Evolutionary conservation across 2,888 invertebrate genomes (phyloP), one percentile per base, ranked within the genome.

Genomic region (Agriopis leucophaearia): DNA sequence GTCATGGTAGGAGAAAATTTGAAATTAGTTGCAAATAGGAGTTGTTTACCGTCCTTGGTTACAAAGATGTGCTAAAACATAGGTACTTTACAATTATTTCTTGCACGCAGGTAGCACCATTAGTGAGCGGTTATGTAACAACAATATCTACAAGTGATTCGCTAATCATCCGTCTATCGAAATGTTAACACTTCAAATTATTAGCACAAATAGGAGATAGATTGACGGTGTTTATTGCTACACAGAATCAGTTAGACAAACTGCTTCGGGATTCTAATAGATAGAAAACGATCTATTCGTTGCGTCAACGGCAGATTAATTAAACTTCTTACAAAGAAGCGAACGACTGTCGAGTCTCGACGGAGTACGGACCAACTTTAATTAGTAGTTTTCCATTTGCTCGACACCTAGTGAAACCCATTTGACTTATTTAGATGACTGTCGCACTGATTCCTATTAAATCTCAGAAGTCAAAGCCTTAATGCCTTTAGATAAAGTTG

Each of bases 341-440:
- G 82, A 84, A 82, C 78, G 83, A 84, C 87, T 85, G 90, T 90
- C 87, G 87, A 84, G 83, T 85, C 84, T 81, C 81, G 78, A 81
- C 81, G 85, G 82, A 87, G 64, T 61, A 42, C 35, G 89, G 86
- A 88, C 78, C 76, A 74, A 81, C 86, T 90, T 91, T 91, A 92
- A 92, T 92, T 91, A 92, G 90, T 88, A 86, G 86, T 89, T 91
- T 90, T 90, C 91, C 88, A 90, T 90, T 90, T 90, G 84, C 85
- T 81, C 84, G 83, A 89, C 89, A 89, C 89, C 87, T 87, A 88
- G 88, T 88, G 90, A 89, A 90, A 90, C 88, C 86, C 83, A 89
- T 89, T 89, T 85, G 82, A 87, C 84, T 87, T 88, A 88, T 87
- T n/a, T 86, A 85, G 78, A 82, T 76, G 77, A 79, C 72, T 85